These are phyloP conservation scores for Aculops lycopersici DNA, from an alignment of 1,140 invertebrate species.

Conservation along the genomic window DNA sequence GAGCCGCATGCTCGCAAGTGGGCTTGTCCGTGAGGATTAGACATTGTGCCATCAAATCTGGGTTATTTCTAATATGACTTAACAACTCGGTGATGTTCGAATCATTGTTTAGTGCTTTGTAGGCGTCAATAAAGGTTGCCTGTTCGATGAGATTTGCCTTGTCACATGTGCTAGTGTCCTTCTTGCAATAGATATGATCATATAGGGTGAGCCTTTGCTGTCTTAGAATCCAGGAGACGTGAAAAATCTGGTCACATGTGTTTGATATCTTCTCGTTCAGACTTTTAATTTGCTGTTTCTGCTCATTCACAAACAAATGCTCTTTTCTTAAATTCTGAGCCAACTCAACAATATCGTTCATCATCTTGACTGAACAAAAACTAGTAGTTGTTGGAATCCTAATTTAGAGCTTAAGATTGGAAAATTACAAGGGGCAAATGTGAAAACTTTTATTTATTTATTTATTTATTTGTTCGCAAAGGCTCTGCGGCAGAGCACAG, in stretches of 20 bases:
- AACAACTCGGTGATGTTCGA: constrained; percentile 43
- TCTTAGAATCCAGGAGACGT: constrained; percentile 53
- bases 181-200: constrained; percentile 34
- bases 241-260: constrained; percentile 23
- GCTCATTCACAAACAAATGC: constrained; percentile 31
- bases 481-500: too few relatives aligned
- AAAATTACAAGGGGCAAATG: too few relatives aligned
- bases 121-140: constrained; percentile 50
- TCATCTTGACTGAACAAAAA: too few relatives aligned
- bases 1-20: constrained; percentile 21
- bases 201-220: constrained; percentile 56
- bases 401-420: too few relatives aligned
- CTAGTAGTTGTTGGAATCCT: too few relatives aligned
- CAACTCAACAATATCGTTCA: constrained; percentile 29
- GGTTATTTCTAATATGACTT: constrained; percentile 35
- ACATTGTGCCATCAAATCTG: constrained; percentile 40
- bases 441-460: too few relatives aligned
- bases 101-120: constrained; percentile 46
- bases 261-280: constrained; percentile 31
- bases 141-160: constrained; percentile 38
- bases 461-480: too few relatives aligned
- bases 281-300: constrained; percentile 31
- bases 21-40: constrained; percentile 40
- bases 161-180: constrained; percentile 36
- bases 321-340: constrained; percentile 33